Evolutionary conservation across 23 tunicate species (phyloP), one percentile per base, ranked within the genome.

Genomic region (Halocynthia roretzi): DNA sequence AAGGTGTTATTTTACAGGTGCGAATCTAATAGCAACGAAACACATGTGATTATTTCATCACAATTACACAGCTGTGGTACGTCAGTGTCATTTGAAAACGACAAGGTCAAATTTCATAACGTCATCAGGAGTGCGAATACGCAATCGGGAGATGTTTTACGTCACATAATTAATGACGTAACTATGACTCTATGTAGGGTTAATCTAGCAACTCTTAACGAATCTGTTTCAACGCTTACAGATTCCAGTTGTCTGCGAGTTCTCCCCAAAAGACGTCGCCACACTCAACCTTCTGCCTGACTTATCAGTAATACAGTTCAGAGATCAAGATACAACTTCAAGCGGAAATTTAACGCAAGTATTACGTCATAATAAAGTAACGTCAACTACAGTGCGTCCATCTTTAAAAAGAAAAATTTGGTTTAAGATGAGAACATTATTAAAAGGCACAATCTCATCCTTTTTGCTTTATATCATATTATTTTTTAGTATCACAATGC

Each of bases 31-130:
- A 50, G 50, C 78, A 74, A 74, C 62, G 63, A 74, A n/a, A 74
- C 78, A 5, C 78, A 74, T 64, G 78, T 74, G 8, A 74, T 74
- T 54, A 74, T 74, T 50, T 8, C 61, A 50, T 74, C 78, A 8
- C 62, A 31, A 14, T 54, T 74, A 18, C 64, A 74, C 63, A 48
- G 15, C 55, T 74, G 78, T 44, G 6, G 65, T 21, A 74, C 78
- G n/a, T 15, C 60, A 48, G 78, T 74, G 21, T 74, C 78, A 54
- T 53, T 74, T 11, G 31, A 74, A 8, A 54, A 74, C 78, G 65
- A 54, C 0, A 50, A 62, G 56, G 64, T 74, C 10, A 53, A 74
- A 54, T 74, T 74, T 44, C 20, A 52, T 8, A 74, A 74, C 56
- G 56, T 54, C 8, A 74, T 74, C 15, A 71, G 56, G 48, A 71